Evolutionary conservation across 2,113 vertebrate genomes (phyloP).

Genomic region (Petrocephalus microphthalmus): DNA sequence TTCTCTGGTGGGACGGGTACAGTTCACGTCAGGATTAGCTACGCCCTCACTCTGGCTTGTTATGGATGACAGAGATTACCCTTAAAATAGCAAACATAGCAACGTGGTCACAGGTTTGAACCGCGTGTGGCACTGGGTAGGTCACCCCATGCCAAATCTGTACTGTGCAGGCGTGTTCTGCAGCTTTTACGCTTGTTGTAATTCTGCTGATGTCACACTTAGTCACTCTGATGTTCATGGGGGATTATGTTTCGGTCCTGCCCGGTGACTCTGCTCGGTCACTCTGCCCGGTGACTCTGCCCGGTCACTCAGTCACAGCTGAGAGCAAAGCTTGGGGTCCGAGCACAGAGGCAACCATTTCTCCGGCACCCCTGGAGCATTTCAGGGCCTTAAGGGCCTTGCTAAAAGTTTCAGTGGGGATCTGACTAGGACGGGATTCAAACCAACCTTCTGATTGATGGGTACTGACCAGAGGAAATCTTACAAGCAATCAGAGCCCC

Average conservation of each 20-base stretch:
- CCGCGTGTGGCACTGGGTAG: too few relatives aligned
- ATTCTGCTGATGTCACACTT: neutral
- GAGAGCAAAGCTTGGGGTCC: neutral
- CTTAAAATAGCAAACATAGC: neutral
- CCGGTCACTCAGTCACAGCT: neutral
- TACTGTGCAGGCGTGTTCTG: neutral
- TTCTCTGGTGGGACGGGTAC: conserved; percentile 16
- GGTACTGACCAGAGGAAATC: neutral
- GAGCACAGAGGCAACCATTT: neutral
- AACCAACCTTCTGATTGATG: neutral
- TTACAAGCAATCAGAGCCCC: neutral
- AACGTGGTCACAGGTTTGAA: neutral
- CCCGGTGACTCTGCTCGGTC: neutral
- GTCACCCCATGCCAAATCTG: neutral
- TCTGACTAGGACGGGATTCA: neutral
- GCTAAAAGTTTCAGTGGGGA: neutral
- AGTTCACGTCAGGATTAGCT: neutral
- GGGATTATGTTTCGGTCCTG: neutral
- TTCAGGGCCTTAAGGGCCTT: neutral
- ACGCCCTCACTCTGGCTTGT: neutral
- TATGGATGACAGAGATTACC: conserved; percentile 2
- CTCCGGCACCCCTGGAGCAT: neutral
- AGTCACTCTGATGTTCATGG: neutral
- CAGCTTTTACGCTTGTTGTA: neutral
- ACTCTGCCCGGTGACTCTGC: neutral